phyloP scores from a whole-genome alignment of 2,797 vertebrate species.

The Halcyon badia region DNA sequence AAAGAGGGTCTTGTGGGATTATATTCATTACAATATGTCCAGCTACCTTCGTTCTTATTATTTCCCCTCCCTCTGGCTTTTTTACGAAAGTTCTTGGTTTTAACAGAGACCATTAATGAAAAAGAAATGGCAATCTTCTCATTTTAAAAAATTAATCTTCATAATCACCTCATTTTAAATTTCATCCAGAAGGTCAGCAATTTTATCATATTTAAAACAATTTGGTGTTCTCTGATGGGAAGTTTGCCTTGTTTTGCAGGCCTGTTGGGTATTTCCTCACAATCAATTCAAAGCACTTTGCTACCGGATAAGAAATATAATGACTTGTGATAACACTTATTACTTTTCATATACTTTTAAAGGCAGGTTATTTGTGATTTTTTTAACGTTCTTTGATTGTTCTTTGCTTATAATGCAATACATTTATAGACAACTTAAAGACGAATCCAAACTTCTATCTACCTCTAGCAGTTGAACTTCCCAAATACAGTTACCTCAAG shows the following conservation, averaged over 20 bases:
- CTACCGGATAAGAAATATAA: not conserved
- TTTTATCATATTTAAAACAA: not conserved
- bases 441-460: not conserved
- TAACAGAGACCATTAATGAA: constrained; percentile 7
- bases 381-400: not conserved
- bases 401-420: not conserved
- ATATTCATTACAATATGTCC: not conserved
- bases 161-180: constrained; percentile 13
- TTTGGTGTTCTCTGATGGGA: not conserved
- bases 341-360: not conserved
- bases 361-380: not conserved
- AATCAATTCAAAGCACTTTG: constrained; percentile 6
- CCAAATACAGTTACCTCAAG: not conserved
- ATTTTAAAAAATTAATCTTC: constrained; percentile 13
- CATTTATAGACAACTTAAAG: not conserved
- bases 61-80: not conserved
- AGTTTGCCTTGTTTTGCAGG: not conserved
- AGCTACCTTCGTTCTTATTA: not conserved
- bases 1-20: constrained; percentile 2
- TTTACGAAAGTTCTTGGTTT: constrained; percentile 2
- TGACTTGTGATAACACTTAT: not conserved
- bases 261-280: not conserved
- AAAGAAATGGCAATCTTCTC: not conserved
- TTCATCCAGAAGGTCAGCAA: not conserved
- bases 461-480: not conserved